Evolutionary conservation across 1,140 invertebrate genomes (phyloP).

Genomic region (Lordiphosa stackelbergi): DNA sequence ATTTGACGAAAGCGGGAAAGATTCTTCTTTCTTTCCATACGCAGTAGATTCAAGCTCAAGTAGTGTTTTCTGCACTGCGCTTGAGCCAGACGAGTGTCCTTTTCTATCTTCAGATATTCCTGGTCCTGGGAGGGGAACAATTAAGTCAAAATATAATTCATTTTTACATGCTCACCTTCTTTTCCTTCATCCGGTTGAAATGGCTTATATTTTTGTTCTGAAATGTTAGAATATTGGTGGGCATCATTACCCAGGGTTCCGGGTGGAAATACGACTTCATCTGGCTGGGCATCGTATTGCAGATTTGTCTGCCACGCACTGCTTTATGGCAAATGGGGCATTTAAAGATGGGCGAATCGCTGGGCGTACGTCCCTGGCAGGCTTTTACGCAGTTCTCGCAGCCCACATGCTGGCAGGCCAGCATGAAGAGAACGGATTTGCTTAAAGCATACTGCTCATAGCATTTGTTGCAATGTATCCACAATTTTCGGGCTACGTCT

Average conservation of each 20-base stretch:
- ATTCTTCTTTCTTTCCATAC: too few relatives aligned
- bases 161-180: constrained; percentile 19
- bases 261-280: constrained; percentile 59
- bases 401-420: constrained; percentile 55
- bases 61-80: too few relatives aligned
- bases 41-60: too few relatives aligned
- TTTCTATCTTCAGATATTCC: too few relatives aligned
- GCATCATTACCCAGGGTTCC: constrained; percentile 33
- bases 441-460: constrained; percentile 26
- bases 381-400: constrained; percentile 47
- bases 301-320: constrained; percentile 47
- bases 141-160: too few relatives aligned
- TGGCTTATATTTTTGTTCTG: constrained; percentile 35
- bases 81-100: too few relatives aligned
- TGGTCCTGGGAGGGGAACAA: too few relatives aligned
- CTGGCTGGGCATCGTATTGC: constrained; percentile 41
- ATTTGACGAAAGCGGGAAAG: too few relatives aligned
- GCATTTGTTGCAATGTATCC: constrained; percentile 66
- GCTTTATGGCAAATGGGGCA: constrained; percentile 40
- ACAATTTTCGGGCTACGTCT: constrained; percentile 25
- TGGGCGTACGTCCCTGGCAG: constrained; percentile 26
- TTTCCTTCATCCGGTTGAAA: constrained; percentile 24
- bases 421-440: constrained; percentile 27
- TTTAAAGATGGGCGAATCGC: constrained; percentile 31
- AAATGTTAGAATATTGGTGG: constrained; percentile 25